A percentile compares a stretch with the other conserved stretches of the same genome.
These are phyloP conservation scores for Lordiphosa collinella DNA, from an alignment of 1,140 invertebrate species.

Conservation along the genomic window DNA sequence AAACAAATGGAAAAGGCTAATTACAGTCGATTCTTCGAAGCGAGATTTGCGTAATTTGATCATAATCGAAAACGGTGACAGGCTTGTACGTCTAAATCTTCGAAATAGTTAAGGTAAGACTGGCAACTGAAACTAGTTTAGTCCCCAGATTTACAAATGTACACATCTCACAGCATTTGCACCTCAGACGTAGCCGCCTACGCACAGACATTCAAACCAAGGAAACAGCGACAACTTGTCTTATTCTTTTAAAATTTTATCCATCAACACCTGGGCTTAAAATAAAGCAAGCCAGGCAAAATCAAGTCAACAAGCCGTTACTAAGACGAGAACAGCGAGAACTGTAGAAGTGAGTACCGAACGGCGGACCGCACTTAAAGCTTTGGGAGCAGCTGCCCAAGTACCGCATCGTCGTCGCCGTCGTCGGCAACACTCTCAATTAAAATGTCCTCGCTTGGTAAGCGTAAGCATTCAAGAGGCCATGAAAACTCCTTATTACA, in stretches of 20 bases:
- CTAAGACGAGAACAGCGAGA: neutral
- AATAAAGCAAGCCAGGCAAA: slow-evolving; percentile 1
- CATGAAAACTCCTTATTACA: slow-evolving; percentile 77
- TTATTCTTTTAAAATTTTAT: slow-evolving; percentile 7
- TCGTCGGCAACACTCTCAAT: slow-evolving; percentile 71
- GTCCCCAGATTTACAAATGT: too few species aligned
- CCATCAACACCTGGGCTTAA: slow-evolving; percentile 6
- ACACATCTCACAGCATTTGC: too few species aligned
- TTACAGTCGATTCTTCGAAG: too few species aligned
- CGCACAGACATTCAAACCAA: neutral
- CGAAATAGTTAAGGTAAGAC: too few species aligned
- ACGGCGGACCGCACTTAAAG: slow-evolving; percentile 5
- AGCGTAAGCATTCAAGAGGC: slow-evolving; percentile 76
- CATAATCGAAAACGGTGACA: too few species aligned
- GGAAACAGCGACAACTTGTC: slow-evolving; percentile 1
- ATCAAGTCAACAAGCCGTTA: slow-evolving; percentile 12
- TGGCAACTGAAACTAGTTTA: too few species aligned
- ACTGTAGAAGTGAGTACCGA: neutral
- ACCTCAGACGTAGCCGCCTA: too few species aligned
- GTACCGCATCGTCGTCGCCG: slow-evolving; percentile 3
- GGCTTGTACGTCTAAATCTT: too few species aligned
- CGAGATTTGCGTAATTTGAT: too few species aligned
- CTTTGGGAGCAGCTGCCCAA: slow-evolving; percentile 6
- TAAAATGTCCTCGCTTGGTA: slow-evolving; percentile 77
- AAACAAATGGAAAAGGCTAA: too few species aligned